Evolutionary conservation across 2,113 vertebrate species (phyloP).

Genomic region (Chaetodon auriga): DNA sequence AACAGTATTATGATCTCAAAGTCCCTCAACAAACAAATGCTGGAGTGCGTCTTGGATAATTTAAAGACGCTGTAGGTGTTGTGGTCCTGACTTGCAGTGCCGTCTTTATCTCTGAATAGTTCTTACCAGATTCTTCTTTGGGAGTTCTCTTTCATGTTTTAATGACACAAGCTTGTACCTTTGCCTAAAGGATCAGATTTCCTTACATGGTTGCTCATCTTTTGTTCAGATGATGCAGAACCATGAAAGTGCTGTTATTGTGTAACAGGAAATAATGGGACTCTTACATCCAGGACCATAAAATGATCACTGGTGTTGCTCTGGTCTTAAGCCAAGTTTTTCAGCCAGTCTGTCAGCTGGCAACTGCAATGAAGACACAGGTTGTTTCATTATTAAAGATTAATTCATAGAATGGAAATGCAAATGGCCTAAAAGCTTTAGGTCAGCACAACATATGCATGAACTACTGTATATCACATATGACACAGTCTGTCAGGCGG

Average conservation of each 20-base stretch:
- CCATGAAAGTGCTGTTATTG: too few species aligned
- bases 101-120: too few species aligned
- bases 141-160: neutral
- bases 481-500: neutral
- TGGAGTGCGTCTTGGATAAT: neutral
- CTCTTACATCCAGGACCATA: too few species aligned
- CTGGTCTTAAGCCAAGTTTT: too few species aligned
- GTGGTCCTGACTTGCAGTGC: neutral
- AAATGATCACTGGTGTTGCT: too few species aligned
- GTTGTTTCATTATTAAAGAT: constrained; percentile 8
- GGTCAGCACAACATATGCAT: neutral
- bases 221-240: too few species aligned
- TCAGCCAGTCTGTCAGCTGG: too few species aligned
- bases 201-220: too few species aligned
- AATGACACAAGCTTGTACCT: neutral
- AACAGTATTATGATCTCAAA: neutral
- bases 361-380: neutral
- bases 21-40: neutral
- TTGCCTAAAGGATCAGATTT: neutral
- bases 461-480: neutral
- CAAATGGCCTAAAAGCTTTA: neutral
- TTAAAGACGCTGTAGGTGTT: neutral
- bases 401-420: constrained; percentile 18
- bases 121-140: neutral
- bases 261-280: too few species aligned